Conservation (phyloP, 2,888 invertebrate genomes). For the Polydrusus cervinus region DNA sequence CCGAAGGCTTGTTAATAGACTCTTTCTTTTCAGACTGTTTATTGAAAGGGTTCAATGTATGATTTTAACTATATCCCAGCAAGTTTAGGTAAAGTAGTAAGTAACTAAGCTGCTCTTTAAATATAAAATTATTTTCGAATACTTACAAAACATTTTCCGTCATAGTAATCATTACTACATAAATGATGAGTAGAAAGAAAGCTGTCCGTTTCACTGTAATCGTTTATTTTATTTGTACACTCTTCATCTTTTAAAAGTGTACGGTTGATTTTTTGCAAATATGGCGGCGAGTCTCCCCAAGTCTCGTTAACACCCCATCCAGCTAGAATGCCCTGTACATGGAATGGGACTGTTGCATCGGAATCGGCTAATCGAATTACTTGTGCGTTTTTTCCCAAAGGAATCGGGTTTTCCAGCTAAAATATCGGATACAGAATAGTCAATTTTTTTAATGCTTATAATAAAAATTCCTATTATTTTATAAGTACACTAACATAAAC, state of each 20-base stretch:
- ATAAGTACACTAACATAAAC: no score
- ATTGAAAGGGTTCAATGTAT: no score
- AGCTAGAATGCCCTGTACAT: background rate
- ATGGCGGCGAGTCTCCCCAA: background rate
- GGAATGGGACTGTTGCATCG: background rate
- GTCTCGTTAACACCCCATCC: background rate
- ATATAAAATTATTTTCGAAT: background rate
- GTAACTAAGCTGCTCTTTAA: no score
- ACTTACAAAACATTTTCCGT: slow-evolving; percentile 5
- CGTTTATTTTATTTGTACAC: background rate
- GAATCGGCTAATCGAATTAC: background rate
- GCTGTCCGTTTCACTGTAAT: background rate
- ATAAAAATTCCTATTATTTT: no score
- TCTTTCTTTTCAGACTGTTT: no score
- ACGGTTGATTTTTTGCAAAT: slow-evolving; percentile 4
- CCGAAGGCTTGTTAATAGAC: no score
- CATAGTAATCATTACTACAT: slow-evolving; percentile 4
- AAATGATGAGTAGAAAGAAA: background rate
- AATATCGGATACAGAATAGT: background rate
- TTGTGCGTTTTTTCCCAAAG: background rate
- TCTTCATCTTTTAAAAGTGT: background rate
- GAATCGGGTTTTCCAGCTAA: background rate
- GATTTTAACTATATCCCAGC: no score
- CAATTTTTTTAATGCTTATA: no score
- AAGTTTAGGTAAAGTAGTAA: no score